phyloP scores from a whole-genome alignment of 2,797 vertebrate genomes.

The Gallinago stenura region DNA sequence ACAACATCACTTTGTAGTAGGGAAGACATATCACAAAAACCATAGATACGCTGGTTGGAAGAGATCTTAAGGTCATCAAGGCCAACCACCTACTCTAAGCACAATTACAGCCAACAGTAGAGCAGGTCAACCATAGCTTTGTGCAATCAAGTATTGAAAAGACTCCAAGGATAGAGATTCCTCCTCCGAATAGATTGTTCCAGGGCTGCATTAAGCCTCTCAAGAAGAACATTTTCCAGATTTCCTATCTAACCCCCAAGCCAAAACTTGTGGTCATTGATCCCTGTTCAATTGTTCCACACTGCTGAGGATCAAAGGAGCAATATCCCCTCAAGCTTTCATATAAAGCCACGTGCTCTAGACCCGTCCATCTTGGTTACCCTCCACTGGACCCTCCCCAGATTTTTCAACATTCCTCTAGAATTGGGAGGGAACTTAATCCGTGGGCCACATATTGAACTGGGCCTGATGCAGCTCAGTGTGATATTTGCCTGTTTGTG shows the following conservation, averaged over 20 bases:
- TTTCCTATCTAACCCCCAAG: background rate
- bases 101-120: background rate
- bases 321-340: background rate
- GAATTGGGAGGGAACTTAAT: background rate
- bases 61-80: background rate
- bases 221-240: background rate
- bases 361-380: background rate
- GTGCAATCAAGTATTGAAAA: background rate
- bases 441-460: background rate
- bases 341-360: background rate
- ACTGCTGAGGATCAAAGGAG: background rate
- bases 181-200: rapidly evolving
- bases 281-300: background rate
- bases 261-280: background rate
- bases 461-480: background rate
- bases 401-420: background rate
- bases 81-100: background rate
- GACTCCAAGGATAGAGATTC: background rate
- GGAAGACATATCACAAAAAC: background rate
- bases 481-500: background rate
- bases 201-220: background rate
- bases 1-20: background rate
- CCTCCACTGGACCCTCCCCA: background rate
- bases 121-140: background rate
- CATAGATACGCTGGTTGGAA: background rate